Base-by-base conservation (phyloP, 2,888 invertebrate genomes). In the Ommatoiulus sabulosus region DNA sequence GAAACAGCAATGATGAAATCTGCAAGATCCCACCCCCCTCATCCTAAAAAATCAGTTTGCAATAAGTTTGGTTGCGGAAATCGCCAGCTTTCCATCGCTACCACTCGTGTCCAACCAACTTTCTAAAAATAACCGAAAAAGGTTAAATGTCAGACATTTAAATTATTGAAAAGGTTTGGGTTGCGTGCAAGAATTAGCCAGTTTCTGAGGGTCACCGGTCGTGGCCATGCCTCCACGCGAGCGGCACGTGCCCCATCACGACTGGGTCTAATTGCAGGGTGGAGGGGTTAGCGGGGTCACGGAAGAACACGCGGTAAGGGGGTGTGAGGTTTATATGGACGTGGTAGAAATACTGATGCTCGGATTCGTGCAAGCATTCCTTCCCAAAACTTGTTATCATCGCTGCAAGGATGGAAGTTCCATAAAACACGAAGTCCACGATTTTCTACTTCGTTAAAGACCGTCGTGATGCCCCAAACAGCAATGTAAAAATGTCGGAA, bases 261-360 rank as follows among this genome's bases (percentile, higher is more conserved):
- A 72, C 72, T n/a, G 24, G 72, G 72, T 63, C 72, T 72, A 72
- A 72, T 72, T 72, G 72, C 24, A 20, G 72, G 72, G 72, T 72
- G 72, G 72, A 72, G 24, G 72, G 72, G 72, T 72, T 24, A 24
- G 7, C 7, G 20, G 72, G 72, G 72, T 72, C 72, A 72, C 72
- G 8, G 6, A 24, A 72, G 72, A 24, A 72, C 72, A 72, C 72
- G 72, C 20, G 72, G 72, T 63, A 20, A 63, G 63, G 63, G 63
- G 63, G 72, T 20, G 72, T 5, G 6, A 46, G 10, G 46, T 8
- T 8, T 46, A 46, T 46, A 46, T n/a, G 72, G 20, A 72, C 72
- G 72, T 72, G 72, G 8, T 24, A 24, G 72, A 20, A 72, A n/a
- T 72, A 10, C 72, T 24, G 72, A 72, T 72, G 6, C n/a, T n/a